Evolutionary conservation across 2,113 vertebrate genomes (phyloP).

Genomic region (Hippocampus comes): DNA sequence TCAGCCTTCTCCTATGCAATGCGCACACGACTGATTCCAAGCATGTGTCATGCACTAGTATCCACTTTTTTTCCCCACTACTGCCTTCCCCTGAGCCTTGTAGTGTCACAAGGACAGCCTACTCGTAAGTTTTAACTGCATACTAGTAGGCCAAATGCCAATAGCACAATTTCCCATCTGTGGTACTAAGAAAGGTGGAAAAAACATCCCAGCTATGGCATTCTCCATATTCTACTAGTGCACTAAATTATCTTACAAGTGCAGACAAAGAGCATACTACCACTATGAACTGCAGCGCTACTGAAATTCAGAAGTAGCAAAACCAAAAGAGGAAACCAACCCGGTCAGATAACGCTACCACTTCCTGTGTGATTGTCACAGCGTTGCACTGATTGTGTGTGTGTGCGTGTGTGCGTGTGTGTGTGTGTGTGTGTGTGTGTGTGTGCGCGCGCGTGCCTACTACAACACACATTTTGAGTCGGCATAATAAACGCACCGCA

Average conservation of each 20-base stretch:
- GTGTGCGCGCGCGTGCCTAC: not conserved
- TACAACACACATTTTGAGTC: not conserved
- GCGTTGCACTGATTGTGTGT: not conserved
- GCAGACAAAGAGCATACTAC: not conserved
- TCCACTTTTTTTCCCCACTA: too few relatives aligned
- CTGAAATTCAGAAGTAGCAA: not conserved
- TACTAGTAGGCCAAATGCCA: not conserved
- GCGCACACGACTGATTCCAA: too few relatives aligned
- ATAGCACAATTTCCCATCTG: too few relatives aligned
- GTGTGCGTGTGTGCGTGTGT: not conserved
- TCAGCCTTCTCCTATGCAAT: too few relatives aligned
- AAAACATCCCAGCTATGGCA: too few relatives aligned
- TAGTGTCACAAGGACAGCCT: too few relatives aligned
- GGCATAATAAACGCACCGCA: not conserved
- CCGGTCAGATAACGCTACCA: not conserved
- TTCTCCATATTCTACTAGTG: too few relatives aligned
- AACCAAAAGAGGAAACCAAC: constrained; percentile 6
- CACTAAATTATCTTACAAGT: too few relatives aligned
- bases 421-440: not conserved
- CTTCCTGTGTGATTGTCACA: constrained; percentile 1
- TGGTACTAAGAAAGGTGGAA: too few relatives aligned
- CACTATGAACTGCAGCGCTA: too few relatives aligned
- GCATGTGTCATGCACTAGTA: too few relatives aligned
- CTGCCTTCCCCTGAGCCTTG: too few relatives aligned
- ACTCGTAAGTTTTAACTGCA: not conserved